Evolutionary conservation across 2,888 invertebrate species (phyloP).

Genomic region (Orthonychiurus folsomi): DNA sequence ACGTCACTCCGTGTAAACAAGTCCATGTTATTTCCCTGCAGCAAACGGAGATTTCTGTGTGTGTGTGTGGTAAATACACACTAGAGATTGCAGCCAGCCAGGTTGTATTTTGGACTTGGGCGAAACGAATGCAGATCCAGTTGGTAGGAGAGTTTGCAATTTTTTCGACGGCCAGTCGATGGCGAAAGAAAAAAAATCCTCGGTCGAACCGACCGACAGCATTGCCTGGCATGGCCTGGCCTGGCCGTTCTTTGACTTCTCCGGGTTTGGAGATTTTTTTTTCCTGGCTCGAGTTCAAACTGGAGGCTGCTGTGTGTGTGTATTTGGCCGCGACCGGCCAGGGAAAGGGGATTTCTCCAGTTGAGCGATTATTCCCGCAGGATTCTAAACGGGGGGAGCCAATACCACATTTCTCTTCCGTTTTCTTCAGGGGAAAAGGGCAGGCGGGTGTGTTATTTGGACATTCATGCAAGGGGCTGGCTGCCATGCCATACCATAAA

Average conservation of each 20-base stretch:
- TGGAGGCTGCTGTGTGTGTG: neutral
- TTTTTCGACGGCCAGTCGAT: neutral
- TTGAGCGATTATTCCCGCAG: conserved; percentile 1
- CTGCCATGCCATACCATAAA: too few species aligned
- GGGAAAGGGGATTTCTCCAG: neutral
- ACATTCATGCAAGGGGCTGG: too few species aligned
- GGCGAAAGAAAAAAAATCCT: neutral
- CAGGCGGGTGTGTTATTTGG: neutral
- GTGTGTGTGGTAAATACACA: neutral
- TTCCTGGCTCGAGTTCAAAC: neutral
- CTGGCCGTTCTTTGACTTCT: neutral
- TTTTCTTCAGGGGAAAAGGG: neutral
- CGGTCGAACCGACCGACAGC: neutral
- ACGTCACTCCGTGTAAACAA: neutral
- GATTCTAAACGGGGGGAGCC: neutral
- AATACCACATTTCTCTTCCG: neutral
- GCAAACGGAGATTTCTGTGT: neutral
- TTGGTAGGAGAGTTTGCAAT: neutral
- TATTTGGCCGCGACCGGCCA: neutral
- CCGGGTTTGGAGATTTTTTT: neutral
- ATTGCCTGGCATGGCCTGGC: neutral
- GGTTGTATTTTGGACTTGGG: too few species aligned
- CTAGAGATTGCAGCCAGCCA: neutral
- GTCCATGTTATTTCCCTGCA: too few species aligned
- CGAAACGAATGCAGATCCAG: neutral